Percentiles rank a stretch among this genome's conserved stretches.
Evolutionary conservation across 2,888 invertebrate species (phyloP).

Genomic region (Apamea monoglypha): DNA sequence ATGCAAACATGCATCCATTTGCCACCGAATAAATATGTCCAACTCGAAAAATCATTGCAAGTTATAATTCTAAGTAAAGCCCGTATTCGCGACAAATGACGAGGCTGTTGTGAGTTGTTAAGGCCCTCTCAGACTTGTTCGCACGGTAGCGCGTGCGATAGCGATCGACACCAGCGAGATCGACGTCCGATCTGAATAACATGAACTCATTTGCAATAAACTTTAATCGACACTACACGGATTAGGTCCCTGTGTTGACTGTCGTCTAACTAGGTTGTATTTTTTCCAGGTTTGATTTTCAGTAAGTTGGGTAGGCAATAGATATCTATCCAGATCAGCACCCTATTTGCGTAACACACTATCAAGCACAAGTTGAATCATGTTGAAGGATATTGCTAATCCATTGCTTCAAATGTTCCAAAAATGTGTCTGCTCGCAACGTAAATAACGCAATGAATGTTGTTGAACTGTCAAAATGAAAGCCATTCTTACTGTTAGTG

Average conservation of each 20-base stretch:
- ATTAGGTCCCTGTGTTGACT: slow-evolving; percentile 9
- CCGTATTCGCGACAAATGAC: slow-evolving; percentile 52
- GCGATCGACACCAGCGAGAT: slow-evolving; percentile 28
- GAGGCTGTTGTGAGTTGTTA: slow-evolving; percentile 28
- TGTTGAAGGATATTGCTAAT: too few relatives aligned
- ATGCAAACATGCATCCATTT: neutral
- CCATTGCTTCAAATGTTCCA: too few relatives aligned
- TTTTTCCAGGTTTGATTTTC: neutral
- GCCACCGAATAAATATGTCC: neutral
- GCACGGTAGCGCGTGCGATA: slow-evolving; percentile 46
- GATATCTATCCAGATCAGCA: neutral
- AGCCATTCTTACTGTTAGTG: too few relatives aligned
- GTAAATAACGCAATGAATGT: too few relatives aligned
- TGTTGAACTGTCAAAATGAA: too few relatives aligned
- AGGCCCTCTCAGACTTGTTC: slow-evolving; percentile 36
- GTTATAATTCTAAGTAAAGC: slow-evolving; percentile 42
- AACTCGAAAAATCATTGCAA: slow-evolving; percentile 1
- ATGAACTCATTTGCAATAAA: slow-evolving; percentile 42
- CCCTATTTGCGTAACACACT: too few relatives aligned
- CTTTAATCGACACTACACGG: slow-evolving; percentile 16
- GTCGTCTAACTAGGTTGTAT: neutral
- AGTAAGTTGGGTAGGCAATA: neutral
- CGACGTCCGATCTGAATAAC: slow-evolving; percentile 26
- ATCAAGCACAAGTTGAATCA: too few relatives aligned
- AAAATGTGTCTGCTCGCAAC: too few relatives aligned